Evolutionary conservation across 2,797 vertebrate species (phyloP).

Genomic region (Parotocinclus haroldoi): DNA sequence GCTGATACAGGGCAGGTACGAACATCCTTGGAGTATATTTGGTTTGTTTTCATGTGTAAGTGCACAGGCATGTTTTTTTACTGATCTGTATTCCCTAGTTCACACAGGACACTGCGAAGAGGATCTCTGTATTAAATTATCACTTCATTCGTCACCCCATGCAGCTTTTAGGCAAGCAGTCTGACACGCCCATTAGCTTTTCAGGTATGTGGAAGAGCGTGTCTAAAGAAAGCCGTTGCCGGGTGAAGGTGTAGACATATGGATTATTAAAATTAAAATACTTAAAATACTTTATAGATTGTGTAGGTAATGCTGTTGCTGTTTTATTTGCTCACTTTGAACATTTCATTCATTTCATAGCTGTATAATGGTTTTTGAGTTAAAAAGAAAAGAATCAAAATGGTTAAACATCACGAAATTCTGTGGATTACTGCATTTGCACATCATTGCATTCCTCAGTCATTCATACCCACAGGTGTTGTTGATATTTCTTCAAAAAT

Average conservation of each 20-base stretch:
- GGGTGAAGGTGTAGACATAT: too few species aligned
- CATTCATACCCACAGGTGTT: too few species aligned
- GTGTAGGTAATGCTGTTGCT: too few species aligned
- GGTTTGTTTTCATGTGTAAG: not conserved
- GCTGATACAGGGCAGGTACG: conserved; percentile 88
- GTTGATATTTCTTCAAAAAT: not conserved
- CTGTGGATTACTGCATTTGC: too few species aligned
- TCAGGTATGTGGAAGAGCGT: conserved; percentile 68
- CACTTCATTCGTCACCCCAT: conserved; percentile 92
- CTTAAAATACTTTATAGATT: too few species aligned
- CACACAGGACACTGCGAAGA: conserved; percentile 78
- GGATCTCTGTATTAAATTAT: conserved; percentile 80
- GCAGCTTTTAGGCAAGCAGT: conserved; percentile 71
- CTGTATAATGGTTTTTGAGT: too few species aligned
- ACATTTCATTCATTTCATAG: too few species aligned
- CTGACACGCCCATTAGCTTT: conserved; percentile 67
- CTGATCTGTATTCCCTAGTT: conserved; percentile 69
- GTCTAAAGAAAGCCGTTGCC: not conserved
- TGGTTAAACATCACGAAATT: too few species aligned
- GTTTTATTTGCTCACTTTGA: too few species aligned
- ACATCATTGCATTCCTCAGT: too few species aligned
- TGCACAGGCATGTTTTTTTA: not conserved
- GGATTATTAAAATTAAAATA: too few species aligned
- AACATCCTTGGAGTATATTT: conserved; percentile 11
- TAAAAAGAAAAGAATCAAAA: too few species aligned